phyloP scores from a whole-genome alignment of 2,797 vertebrate genomes.

The Bufotes viridis region DNA sequence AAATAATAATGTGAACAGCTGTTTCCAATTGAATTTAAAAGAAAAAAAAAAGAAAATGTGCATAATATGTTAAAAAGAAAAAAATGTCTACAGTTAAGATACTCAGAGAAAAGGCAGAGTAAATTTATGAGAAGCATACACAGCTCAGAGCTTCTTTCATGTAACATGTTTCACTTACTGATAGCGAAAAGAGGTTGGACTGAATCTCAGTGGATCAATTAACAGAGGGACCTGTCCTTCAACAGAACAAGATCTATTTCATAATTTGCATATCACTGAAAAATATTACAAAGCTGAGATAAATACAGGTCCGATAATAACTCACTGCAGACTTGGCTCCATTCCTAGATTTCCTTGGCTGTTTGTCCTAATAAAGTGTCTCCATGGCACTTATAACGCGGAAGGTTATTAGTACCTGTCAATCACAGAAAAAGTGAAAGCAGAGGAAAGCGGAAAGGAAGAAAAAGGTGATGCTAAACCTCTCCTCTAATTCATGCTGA shows the following conservation, averaged over 20 bases:
- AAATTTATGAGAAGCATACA: constrained; percentile 81
- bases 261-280: constrained; percentile 90
- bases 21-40: background rate
- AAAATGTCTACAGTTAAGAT: constrained; percentile 63
- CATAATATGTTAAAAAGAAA: constrained; percentile 68
- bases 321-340: constrained; percentile 89
- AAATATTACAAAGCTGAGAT: constrained; percentile 86
- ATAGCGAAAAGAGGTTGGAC: constrained; percentile 82
- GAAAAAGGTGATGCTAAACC: constrained; percentile 82
- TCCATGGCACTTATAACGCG: constrained; percentile 85
- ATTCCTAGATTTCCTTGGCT: constrained; percentile 87
- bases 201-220: constrained; percentile 95
- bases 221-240: constrained; percentile 95
- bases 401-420: constrained; percentile 91
- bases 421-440: constrained; percentile 82
- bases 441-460: constrained; percentile 74
- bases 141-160: constrained; percentile 86
- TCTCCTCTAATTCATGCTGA: constrained; percentile 78
- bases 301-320: constrained; percentile 89
- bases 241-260: constrained; percentile 83
- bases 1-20: constrained; percentile 42
- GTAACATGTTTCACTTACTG: constrained; percentile 84
- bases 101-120: constrained; percentile 67
- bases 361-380: constrained; percentile 90
- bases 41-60: constrained; percentile 64